Evolutionary conservation across 2,797 vertebrate species (phyloP), one percentile per base, ranked within the genome.

Genomic region (Smutsia gigantea): DNA sequence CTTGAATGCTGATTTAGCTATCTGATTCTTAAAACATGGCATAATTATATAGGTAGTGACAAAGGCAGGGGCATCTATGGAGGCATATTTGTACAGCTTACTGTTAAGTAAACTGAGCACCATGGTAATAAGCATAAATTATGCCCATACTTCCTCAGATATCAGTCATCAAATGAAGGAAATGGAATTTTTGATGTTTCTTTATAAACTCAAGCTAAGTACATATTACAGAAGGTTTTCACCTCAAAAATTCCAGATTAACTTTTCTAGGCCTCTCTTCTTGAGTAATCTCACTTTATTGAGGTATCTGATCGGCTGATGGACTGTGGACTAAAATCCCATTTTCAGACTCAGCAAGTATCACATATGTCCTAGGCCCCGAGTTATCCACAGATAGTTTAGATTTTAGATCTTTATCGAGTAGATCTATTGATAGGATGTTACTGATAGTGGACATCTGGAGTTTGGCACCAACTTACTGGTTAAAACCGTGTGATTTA

Each of bases 401-500:
- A 68, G 59, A 64, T 55, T 87, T 72, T 69, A 94, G 63, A 29
- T 75, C 64, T 66, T 79, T 64, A 53, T 25, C 10, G 10, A 61
- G 39, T 49, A 42, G 17, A 55, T 72, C 81, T 84, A 79, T 84
- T 71, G 57, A 55, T 42, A 64, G 77, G 49, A 69, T 75, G 39
- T 96, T 94, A 81, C 63, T 87, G 39, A 96, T 64, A 42, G 2
- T 37, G 61, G 39, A 90, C 23, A 25, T 93, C 94, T 94, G 90
- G 79, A 81, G 55, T 92, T 87, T 90, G 88, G 75, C 75, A 57
- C 66, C 53, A 85, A 12, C 66, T 96, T 66, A 81, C 0, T 75
- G 69, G 81, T 51, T 71, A 85, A 87, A 51, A 64, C 13, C 29
- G 34, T 77, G 34, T 87, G 59, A 83, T 90, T 96, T 79, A 86